Percentiles rank a stretch among this genome's conserved stretches.
These are phyloP conservation scores for Acrobasis consociella DNA, from an alignment of 2,888 invertebrate genomes.

Conservation along the genomic window DNA sequence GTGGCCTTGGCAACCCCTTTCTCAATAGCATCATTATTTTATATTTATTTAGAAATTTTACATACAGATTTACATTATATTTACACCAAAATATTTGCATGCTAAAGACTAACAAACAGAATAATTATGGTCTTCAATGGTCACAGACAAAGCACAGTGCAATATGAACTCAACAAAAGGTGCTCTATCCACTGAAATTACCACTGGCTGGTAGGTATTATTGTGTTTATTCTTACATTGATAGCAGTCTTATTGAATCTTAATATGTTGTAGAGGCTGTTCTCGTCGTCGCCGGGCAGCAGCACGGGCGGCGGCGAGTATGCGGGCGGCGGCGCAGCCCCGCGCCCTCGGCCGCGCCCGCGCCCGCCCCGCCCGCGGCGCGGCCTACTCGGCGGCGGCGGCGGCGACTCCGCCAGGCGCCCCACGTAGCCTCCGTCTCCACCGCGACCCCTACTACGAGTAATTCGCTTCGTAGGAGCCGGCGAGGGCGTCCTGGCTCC, in stretches of 20 bases:
- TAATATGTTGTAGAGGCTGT: slow-evolving; percentile 92
- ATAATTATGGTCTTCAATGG: too few relatives aligned
- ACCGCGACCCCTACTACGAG: slow-evolving; percentile 84
- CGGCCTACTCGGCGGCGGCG: slow-evolving; percentile 70
- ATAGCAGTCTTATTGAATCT: slow-evolving; percentile 91
- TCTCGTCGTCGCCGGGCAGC: slow-evolving; percentile 88
- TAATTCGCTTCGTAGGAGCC: slow-evolving; percentile 83
- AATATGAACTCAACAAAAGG: too few relatives aligned
- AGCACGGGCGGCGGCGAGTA: slow-evolving; percentile 78
- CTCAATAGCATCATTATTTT: too few relatives aligned
- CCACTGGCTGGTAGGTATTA: too few relatives aligned
- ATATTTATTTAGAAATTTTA: too few relatives aligned
- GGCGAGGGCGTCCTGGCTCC: slow-evolving; percentile 82
- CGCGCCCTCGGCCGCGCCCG: slow-evolving; percentile 68
- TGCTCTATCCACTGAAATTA: too few relatives aligned
- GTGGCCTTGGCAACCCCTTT: too few relatives aligned
- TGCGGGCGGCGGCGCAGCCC: slow-evolving; percentile 74
- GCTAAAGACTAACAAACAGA: too few relatives aligned
- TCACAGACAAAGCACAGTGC: too few relatives aligned
- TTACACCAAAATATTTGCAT: too few relatives aligned
- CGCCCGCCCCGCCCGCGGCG: slow-evolving; percentile 66
- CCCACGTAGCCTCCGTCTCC: slow-evolving; percentile 76
- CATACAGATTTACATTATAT: too few relatives aligned
- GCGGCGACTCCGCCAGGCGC: slow-evolving; percentile 76
- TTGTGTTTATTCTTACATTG: slow-evolving; percentile 85